Evolutionary conservation across 1,140 invertebrate species (phyloP).

Genomic region (Druon quercuslanigerum): DNA sequence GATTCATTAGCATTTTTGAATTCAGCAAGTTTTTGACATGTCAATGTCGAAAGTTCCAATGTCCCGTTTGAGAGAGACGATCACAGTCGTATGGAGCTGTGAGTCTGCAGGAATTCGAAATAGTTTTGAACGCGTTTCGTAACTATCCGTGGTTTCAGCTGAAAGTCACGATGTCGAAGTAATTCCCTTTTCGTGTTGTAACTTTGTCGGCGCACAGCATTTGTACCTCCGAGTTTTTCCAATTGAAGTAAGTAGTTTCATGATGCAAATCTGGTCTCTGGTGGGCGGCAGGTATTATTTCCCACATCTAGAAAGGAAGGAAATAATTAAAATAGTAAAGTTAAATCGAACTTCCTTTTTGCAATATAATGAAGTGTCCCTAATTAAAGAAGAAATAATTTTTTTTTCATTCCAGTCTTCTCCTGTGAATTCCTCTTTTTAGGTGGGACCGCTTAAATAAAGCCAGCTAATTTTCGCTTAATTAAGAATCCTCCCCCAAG

Average conservation of each 20-base stretch:
- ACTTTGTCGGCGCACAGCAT: slow-evolving; percentile 4
- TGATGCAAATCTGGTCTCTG: not conserved
- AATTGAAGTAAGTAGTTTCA: not conserved
- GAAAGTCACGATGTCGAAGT: slow-evolving; percentile 20
- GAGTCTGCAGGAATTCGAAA: slow-evolving; percentile 15
- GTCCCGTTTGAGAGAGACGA: slow-evolving; percentile 1
- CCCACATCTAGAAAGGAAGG: too few species aligned
- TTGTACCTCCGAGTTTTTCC: not conserved
- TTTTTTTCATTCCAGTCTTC: not conserved
- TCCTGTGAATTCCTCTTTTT: not conserved
- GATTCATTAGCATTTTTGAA: not conserved
- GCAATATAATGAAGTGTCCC: too few species aligned
- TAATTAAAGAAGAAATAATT: too few species aligned
- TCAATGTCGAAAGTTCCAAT: slow-evolving; percentile 15
- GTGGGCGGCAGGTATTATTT: too few species aligned
- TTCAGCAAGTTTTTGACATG: not conserved
- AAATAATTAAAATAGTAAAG: too few species aligned
- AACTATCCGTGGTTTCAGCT: not conserved
- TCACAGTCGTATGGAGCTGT: slow-evolving; percentile 1
- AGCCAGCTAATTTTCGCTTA: slow-evolving; percentile 1
- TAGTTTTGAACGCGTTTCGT: slow-evolving; percentile 26
- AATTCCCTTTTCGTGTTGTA: slow-evolving; percentile 6
- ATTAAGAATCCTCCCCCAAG: not conserved
- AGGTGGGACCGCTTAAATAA: not conserved
- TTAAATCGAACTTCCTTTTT: too few species aligned